A percentile compares a stretch with the other conserved stretches of the same genome.
phyloP scores from a whole-genome alignment of 2,888 invertebrate species.

The Psylliodes chrysocephalus region DNA sequence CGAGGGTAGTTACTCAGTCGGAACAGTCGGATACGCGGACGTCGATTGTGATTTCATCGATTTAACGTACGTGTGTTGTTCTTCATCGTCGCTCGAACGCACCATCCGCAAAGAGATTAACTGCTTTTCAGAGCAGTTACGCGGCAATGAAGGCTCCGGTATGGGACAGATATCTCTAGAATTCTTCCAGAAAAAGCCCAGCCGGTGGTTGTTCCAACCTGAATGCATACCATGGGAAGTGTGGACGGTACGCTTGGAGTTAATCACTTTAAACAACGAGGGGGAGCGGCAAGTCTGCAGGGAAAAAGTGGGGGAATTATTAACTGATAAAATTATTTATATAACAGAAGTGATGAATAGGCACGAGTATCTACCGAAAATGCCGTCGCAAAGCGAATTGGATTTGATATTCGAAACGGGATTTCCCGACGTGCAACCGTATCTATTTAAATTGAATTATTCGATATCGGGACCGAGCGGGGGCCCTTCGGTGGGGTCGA shows the following conservation, averaged over 20 bases:
- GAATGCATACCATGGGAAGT: constrained; percentile 98
- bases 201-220: constrained; percentile 88
- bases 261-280: constrained; percentile 86
- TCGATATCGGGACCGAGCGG: constrained; percentile 82
- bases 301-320: constrained; percentile 86
- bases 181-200: constrained; percentile 92
- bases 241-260: constrained; percentile 93
- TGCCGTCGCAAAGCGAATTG: constrained; percentile 91
- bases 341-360: constrained; percentile 96
- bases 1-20: constrained; percentile 95
- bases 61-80: constrained; percentile 95
- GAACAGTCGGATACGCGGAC: constrained; percentile 95
- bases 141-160: constrained; percentile 76
- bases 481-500: constrained; percentile 81
- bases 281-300: constrained; percentile 87
- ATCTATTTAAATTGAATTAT: constrained; percentile 92
- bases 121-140: constrained; percentile 80
- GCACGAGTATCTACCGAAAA: constrained; percentile 95
- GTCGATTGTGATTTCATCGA: constrained; percentile 98
- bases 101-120: constrained; percentile 80
- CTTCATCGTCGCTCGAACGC: constrained; percentile 80
- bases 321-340: constrained; percentile 93
- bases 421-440: constrained; percentile 94
- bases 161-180: constrained; percentile 91
- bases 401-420: constrained; percentile 95